A percentile compares a stretch with the other conserved stretches of the same genome.
Evolutionary conservation across 2,113 vertebrate genomes (phyloP).

Genomic region (Campylomormyrus numenius): DNA sequence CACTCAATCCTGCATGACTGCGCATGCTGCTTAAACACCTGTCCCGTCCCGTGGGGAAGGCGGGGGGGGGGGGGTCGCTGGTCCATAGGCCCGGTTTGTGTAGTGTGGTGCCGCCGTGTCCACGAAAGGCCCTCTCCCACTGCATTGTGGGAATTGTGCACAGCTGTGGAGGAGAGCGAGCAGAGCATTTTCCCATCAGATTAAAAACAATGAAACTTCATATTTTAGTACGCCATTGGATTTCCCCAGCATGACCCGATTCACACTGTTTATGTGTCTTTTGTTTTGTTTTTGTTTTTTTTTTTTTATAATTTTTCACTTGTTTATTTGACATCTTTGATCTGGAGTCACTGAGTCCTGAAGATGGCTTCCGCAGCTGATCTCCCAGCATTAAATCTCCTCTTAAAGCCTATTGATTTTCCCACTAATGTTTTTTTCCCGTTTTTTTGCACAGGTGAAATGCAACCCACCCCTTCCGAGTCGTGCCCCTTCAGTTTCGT

Average conservation of each 20-base stretch:
- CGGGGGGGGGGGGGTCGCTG: not conserved
- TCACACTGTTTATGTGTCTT: not conserved
- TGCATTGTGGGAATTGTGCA: not conserved
- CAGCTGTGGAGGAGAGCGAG: not conserved
- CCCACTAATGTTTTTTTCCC: not conserved
- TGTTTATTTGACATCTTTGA: not conserved
- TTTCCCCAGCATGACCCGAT: not conserved
- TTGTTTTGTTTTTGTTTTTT: not conserved
- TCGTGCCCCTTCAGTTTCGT: not conserved
- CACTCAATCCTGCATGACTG: constrained; percentile 1
- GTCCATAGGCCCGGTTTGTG: not conserved
- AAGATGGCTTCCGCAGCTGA: not conserved
- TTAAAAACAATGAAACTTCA: not conserved
- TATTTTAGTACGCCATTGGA: not conserved
- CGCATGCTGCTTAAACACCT: not conserved
- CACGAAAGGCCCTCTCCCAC: not conserved
- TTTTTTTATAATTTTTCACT: not conserved
- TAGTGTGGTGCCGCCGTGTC: not conserved
- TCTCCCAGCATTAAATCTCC: not conserved
- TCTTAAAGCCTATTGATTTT: not conserved
- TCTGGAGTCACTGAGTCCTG: not conserved
- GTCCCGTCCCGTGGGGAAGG: not conserved
- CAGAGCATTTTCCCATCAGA: not conserved
- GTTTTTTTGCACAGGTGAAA: not conserved
- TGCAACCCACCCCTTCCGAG: not conserved